Evolutionary conservation across 1,140 invertebrate species (phyloP).

Genomic region (Ostrea edulis): DNA sequence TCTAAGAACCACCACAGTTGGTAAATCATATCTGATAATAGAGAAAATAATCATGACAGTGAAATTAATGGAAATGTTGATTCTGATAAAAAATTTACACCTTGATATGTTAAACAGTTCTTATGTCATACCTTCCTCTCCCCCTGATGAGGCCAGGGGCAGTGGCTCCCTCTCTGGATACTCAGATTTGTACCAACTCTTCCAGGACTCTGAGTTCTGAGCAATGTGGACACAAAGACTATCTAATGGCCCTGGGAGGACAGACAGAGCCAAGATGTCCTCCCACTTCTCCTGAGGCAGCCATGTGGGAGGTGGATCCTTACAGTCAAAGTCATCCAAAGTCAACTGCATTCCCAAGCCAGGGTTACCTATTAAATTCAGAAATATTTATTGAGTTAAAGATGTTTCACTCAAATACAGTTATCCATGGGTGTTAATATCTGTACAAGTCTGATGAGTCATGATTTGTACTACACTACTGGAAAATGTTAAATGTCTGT

Average conservation of each 20-base stretch:
- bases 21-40: not conserved
- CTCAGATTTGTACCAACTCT: constrained; percentile 72
- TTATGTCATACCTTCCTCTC: constrained; percentile 20
- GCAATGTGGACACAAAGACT: constrained; percentile 76
- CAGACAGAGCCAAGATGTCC: constrained; percentile 78
- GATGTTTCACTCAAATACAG: too few species aligned
- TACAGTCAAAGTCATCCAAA: constrained; percentile 77
- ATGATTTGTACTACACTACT: too few species aligned
- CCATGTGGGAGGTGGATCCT: constrained; percentile 71
- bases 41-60: not conserved
- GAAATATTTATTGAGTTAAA: not conserved
- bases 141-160: constrained; percentile 59
- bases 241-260: constrained; percentile 78
- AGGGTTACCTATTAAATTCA: constrained; percentile 72
- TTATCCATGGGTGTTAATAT: too few species aligned
- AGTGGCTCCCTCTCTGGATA: constrained; percentile 74
- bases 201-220: constrained; percentile 70
- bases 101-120: not conserved
- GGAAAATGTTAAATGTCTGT: too few species aligned
- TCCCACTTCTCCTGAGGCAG: constrained; percentile 77
- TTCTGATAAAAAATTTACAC: not conserved
- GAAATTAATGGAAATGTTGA: not conserved
- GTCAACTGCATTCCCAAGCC: constrained; percentile 78
- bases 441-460: too few species aligned
- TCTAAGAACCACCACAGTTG: too few species aligned